Base-by-base conservation (phyloP, 2,113 vertebrate genomes). In the Excalfactoria chinensis region DNA sequence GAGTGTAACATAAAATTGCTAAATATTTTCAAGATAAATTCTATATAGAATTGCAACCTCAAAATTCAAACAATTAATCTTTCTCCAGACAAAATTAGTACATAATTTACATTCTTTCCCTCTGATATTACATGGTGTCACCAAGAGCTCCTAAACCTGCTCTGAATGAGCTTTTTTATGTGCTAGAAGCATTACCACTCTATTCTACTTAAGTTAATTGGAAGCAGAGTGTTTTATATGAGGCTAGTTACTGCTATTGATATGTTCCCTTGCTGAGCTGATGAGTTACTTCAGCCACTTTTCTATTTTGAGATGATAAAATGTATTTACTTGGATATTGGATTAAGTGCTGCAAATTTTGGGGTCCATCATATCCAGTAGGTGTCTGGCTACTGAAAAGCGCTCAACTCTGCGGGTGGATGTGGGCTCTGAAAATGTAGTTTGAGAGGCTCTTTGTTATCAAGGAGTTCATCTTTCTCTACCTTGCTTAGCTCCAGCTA, bases 271-370 rank as follows among this genome's bases (percentile, higher is more conserved):
- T 93, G 73, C 77, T 89, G 74, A 82, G 70, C 10, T 91, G 77
- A 93, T 51, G 58, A 76, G 71, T 87, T 87, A 79, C 21, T 91
- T 91, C 74, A 62, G 67, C 56, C 16, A 59, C 10, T 46, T 91
- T 81, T 73, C 43, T 64, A 23, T 77, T 90, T 87, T 76, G 70
- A 76, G 70, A 76, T 93, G 75, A 86, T 48, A 78, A 51, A 92
- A 78, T 62, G 18, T 75, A 66, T 84, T 93, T 90, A 58, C 88
- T 86, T 84, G 41, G 73, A 34, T 28, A 13, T 67, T 67, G 35
- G 32, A 79, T 84, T 82, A 87, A 63, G 6, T 83, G 49, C 46
- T 89, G 28, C 16, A 89, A 56, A 49, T 55, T 84, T 34, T 13
- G 32, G 43, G 11, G 7, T 68, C 55, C 14, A 73, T 68, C 75